phyloP scores from a whole-genome alignment of 2,113 vertebrate species.

The Oncorhynchus mykiss region DNA sequence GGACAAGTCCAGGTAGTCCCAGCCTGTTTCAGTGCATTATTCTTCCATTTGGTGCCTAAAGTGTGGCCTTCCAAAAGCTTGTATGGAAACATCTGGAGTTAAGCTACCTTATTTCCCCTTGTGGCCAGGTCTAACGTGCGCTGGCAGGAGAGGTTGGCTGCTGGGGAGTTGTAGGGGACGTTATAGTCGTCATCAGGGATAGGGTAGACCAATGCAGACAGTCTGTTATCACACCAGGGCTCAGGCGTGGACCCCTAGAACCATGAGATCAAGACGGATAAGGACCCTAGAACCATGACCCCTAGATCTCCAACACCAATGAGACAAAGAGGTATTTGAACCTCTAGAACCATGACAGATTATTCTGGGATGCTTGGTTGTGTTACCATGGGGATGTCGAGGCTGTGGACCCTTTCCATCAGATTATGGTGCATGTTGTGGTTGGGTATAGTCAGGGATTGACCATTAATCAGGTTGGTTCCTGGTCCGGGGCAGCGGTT shows the following conservation, averaged over 20 bases:
- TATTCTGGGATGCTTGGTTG: no score
- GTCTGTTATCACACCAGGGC: conserved; percentile 62
- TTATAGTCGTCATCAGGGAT: conserved; percentile 52
- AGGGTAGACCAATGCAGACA: conserved; percentile 46
- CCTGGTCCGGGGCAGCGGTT: conserved; percentile 27
- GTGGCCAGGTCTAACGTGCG: conserved; percentile 59
- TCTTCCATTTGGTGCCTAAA: no score
- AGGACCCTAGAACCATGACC: neutral
- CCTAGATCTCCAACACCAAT: no score
- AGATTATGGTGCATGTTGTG: conserved; percentile 37
- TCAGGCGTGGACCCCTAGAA: conserved; percentile 33
- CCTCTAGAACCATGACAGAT: no score
- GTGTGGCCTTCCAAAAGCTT: no score
- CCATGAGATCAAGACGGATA: neutral
- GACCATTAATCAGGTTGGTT: conserved; percentile 29
- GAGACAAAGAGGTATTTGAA: no score
- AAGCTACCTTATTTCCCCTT: conserved; percentile 65
- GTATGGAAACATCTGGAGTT: no score
- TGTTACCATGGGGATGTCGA: conserved; percentile 66
- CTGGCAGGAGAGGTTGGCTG: conserved; percentile 47
- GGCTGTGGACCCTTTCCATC: conserved; percentile 64
- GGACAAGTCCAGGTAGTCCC: no score
- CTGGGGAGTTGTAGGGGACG: conserved; percentile 63
- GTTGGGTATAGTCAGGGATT: conserved; percentile 29
- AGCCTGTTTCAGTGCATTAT: no score